A percentile compares a stretch with the other conserved stretches of the same genome.
phyloP scores from a whole-genome alignment of 1,140 invertebrate species.

The Drosophila rufa region DNA sequence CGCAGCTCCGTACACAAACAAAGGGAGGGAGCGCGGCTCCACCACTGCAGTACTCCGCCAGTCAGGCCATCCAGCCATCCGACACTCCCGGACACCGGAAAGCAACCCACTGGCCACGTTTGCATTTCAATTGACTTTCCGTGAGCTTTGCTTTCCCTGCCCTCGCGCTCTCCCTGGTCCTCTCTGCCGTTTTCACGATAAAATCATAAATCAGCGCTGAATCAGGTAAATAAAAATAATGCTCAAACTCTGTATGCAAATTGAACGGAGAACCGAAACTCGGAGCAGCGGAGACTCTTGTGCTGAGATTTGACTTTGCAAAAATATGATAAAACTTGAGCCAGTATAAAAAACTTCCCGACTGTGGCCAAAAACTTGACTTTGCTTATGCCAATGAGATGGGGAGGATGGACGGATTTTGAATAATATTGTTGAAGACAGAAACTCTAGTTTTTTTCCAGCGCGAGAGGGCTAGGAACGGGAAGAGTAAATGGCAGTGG shows the following conservation, averaged over 20 bases:
- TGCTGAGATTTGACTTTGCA: slow-evolving; percentile 66
- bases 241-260: slow-evolving; percentile 81
- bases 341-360: slow-evolving; percentile 62
- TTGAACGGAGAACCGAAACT: slow-evolving; percentile 65
- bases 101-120: slow-evolving; percentile 63
- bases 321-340: slow-evolving; percentile 82
- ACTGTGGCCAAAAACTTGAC: slow-evolving; percentile 62
- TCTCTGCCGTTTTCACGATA: slow-evolving; percentile 55
- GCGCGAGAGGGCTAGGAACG: neutral
- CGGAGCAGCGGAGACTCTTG: slow-evolving; percentile 49
- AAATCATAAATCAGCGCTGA: slow-evolving; percentile 83
- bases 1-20: slow-evolving; percentile 63
- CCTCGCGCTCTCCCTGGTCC: neutral
- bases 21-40: slow-evolving; percentile 16
- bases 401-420: slow-evolving; percentile 17
- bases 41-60: neutral
- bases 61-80: slow-evolving; percentile 3
- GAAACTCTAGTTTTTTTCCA: slow-evolving; percentile 42
- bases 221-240: slow-evolving; percentile 84
- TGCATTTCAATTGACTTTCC: slow-evolving; percentile 79
- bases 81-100: slow-evolving; percentile 12
- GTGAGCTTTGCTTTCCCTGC: slow-evolving; percentile 26
- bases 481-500: slow-evolving; percentile 32
- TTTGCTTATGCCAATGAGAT: slow-evolving; percentile 33
- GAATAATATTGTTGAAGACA: slow-evolving; percentile 72